A percentile compares a stretch with the other conserved stretches of the same genome.
These are phyloP conservation scores for Acipenser ruthenus DNA, from an alignment of 2,797 vertebrate genomes.

Conservation along the genomic window DNA sequence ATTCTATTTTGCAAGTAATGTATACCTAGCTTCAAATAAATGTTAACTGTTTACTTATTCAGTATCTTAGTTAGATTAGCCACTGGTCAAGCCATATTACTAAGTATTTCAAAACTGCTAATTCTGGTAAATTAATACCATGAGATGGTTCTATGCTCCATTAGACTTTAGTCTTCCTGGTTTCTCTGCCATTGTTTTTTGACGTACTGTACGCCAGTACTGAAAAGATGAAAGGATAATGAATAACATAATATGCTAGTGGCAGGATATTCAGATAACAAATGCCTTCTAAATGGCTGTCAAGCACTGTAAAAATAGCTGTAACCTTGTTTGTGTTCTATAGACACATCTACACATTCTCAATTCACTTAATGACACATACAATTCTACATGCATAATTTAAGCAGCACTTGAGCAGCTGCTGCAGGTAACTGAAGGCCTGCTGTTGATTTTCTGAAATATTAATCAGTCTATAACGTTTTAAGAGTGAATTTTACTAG, in stretches of 20 bases:
- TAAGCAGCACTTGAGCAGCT: not conserved
- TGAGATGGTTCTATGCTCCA: too few relatives aligned
- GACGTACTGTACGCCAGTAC: not conserved
- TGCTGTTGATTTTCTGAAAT: not conserved
- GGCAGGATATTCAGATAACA: not conserved
- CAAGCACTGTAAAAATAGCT: not conserved
- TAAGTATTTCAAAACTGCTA: too few relatives aligned
- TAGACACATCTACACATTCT: constrained; percentile 1
- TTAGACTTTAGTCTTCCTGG: too few relatives aligned
- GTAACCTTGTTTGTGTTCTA: not conserved
- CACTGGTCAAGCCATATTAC: too few relatives aligned
- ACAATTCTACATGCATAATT: not conserved
- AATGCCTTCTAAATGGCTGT: not conserved
- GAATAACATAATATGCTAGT: not conserved
- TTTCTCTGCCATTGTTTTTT: too few relatives aligned
- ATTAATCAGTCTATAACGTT: not conserved
- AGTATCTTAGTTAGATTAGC: too few relatives aligned
- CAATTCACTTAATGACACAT: constrained; percentile 3
- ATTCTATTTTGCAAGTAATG: too few relatives aligned
- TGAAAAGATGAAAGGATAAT: not conserved
- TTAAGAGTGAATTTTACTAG: too few relatives aligned
- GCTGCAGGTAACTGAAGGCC: not conserved
- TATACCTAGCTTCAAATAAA: too few relatives aligned
- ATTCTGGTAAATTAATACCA: too few relatives aligned
- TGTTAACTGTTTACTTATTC: too few relatives aligned